Conservation (phyloP, 2,113 vertebrate species). For the Mormyrus iriodes region DNA sequence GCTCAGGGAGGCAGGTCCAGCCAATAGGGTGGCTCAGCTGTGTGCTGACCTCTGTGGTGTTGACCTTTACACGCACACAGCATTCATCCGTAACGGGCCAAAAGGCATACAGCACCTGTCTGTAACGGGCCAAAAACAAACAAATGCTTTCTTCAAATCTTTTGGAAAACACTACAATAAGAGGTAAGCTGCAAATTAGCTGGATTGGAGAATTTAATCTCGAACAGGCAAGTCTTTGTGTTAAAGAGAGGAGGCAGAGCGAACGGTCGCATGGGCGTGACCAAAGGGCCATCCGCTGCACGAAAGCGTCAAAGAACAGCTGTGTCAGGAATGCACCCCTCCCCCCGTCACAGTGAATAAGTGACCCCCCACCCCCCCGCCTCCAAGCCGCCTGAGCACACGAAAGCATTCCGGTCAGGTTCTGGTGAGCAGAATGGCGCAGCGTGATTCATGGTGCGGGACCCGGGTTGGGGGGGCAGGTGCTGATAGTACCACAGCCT, state of each 20-base stretch:
- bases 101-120: background rate
- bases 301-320: slow-evolving; percentile 54
- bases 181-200: background rate
- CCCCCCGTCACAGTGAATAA: background rate
- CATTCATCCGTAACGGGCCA: background rate
- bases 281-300: slow-evolving; percentile 25
- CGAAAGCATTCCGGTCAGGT: background rate
- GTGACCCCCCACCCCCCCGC: background rate
- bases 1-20: slow-evolving; percentile 27
- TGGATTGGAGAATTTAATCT: background rate
- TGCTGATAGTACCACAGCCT: slow-evolving; percentile 26
- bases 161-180: background rate
- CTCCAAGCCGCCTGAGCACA: background rate
- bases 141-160: background rate
- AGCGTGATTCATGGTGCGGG: background rate
- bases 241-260: background rate
- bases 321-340: background rate
- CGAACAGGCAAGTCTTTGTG: background rate
- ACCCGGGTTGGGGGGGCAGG: background rate
- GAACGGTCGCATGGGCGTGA: slow-evolving; percentile 14
- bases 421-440: slow-evolving; percentile 7
- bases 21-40: background rate
- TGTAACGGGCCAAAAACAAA: background rate
- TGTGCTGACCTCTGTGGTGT: background rate
- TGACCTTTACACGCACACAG: background rate